These are phyloP conservation scores for Apostichopus japonicus DNA, from an alignment of 35 echinoderm and acorn worm species.

Conservation along the genomic window DNA sequence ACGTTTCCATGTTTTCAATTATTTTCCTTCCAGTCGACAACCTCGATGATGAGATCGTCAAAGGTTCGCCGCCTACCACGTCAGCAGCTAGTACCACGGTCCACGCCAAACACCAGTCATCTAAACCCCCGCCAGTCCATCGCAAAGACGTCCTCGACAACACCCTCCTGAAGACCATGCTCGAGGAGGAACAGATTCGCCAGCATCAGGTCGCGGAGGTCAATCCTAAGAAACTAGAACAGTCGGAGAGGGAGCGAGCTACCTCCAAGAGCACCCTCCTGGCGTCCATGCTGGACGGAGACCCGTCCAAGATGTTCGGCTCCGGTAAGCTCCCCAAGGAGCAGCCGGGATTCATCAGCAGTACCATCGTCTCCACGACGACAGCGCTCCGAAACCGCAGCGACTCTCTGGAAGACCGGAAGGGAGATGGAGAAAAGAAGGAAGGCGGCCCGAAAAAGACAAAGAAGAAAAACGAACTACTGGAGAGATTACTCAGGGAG, in stretches of 20 bases:
- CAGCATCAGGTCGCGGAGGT: neutral
- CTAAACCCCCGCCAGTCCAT: neutral
- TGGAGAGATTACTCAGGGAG: slow-evolving; percentile 88
- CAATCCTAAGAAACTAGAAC: neutral
- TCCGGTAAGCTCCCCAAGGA: slow-evolving; percentile 75
- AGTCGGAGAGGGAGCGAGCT: slow-evolving; percentile 10
- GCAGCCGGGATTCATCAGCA: slow-evolving; percentile 87
- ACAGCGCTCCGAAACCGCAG: slow-evolving; percentile 59
- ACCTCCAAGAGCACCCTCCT: slow-evolving; percentile 55
- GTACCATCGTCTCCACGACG: slow-evolving; percentile 85
- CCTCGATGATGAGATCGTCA: neutral
- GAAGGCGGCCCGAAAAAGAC: slow-evolving; percentile 25
- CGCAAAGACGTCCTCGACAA: slow-evolving; percentile 59
- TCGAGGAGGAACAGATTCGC: slow-evolving; percentile 48
- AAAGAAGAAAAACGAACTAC: slow-evolving; percentile 80
- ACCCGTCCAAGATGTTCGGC: slow-evolving; percentile 69
- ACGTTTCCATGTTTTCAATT: neutral
- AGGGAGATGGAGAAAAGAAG: slow-evolving; percentile 10
- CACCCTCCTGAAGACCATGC: slow-evolving; percentile 51
- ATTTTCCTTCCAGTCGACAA: neutral
- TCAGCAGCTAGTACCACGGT: slow-evolving; percentile 25
- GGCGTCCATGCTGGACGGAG: slow-evolving; percentile 78
- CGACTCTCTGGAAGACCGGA: slow-evolving; percentile 43
- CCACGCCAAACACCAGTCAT: neutral
- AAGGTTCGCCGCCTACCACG: slow-evolving; percentile 22